Evolutionary conservation across 2,113 vertebrate genomes (phyloP).

Genomic region (Phycodurus eques): DNA sequence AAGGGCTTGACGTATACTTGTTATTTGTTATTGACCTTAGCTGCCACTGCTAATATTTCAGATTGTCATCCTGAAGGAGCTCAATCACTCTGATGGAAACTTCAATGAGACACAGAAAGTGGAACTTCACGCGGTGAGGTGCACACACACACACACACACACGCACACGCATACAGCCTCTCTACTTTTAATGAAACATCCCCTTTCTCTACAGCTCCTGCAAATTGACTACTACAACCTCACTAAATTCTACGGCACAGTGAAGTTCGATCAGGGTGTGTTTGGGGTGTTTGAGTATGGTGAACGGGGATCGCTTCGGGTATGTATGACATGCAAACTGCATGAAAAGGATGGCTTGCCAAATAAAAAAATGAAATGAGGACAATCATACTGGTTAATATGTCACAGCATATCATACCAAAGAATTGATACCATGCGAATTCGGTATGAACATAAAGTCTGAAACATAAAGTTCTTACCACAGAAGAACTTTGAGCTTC

Average conservation of each 20-base stretch:
- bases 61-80: conserved; percentile 89
- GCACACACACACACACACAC: background rate
- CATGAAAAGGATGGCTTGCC: background rate
- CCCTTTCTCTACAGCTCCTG: conserved; percentile 74
- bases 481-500: too few relatives aligned
- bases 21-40: background rate
- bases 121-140: conserved; percentile 85
- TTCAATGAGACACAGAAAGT: conserved; percentile 88
- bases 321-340: conserved; percentile 56
- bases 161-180: background rate
- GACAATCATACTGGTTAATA: background rate
- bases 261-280: conserved; percentile 83
- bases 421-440: background rate
- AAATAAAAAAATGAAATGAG: too few relatives aligned
- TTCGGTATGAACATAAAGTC: too few relatives aligned
- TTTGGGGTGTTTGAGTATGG: conserved; percentile 92
- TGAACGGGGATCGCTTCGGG: conserved; percentile 89
- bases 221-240: conserved; percentile 94
- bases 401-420: background rate
- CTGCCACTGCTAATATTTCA: conserved; percentile 54
- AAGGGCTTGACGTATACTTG: background rate
- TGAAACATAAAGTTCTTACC: too few relatives aligned
- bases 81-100: conserved; percentile 84
- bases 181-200: background rate
- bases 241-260: conserved; percentile 97